These are phyloP conservation scores for Drosophila colorata DNA, from an alignment of 2,888 invertebrate species.

Conservation along the genomic window DNA sequence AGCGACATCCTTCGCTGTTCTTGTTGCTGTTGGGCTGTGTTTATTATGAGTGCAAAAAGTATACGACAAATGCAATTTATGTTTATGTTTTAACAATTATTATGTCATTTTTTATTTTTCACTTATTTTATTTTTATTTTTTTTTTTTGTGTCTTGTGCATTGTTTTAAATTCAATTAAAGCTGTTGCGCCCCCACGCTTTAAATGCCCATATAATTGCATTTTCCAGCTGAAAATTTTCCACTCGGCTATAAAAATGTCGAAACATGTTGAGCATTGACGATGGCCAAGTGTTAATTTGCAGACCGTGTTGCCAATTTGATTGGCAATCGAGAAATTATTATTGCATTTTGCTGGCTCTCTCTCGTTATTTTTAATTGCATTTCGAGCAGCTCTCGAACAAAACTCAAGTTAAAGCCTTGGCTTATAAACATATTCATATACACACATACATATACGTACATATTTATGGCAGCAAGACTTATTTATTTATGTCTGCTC, in stretches of 20 bases:
- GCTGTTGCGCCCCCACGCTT: slow-evolving; percentile 1
- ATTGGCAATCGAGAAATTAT: slow-evolving; percentile 62
- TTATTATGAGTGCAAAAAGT: slow-evolving; percentile 6
- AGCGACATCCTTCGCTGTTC: slow-evolving; percentile 9
- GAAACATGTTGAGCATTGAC: slow-evolving; percentile 22
- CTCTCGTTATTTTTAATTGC: slow-evolving; percentile 66
- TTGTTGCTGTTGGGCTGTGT: background rate
- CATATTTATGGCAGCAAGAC: slow-evolving; percentile 11
- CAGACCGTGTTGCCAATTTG: slow-evolving; percentile 31
- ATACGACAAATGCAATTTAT: slow-evolving; percentile 20
- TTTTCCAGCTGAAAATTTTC: slow-evolving; percentile 14
- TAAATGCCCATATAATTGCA: slow-evolving; percentile 41
- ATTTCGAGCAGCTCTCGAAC: slow-evolving; percentile 30
- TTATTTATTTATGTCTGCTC: slow-evolving; percentile 30
- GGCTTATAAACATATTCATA: background rate
- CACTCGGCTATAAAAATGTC: slow-evolving; percentile 18
- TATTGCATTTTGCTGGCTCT: slow-evolving; percentile 44
- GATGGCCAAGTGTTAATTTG: slow-evolving; percentile 56
- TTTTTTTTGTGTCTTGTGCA: background rate
- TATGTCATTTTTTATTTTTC: background rate
- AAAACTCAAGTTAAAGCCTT: slow-evolving; percentile 15
- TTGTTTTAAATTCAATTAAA: slow-evolving; percentile 53
- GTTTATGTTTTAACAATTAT: slow-evolving; percentile 28
- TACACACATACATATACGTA: background rate
- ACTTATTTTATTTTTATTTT: slow-evolving; percentile 7